phyloP scores from a whole-genome alignment of 2,113 vertebrate genomes.

The Geococcyx californianus region DNA sequence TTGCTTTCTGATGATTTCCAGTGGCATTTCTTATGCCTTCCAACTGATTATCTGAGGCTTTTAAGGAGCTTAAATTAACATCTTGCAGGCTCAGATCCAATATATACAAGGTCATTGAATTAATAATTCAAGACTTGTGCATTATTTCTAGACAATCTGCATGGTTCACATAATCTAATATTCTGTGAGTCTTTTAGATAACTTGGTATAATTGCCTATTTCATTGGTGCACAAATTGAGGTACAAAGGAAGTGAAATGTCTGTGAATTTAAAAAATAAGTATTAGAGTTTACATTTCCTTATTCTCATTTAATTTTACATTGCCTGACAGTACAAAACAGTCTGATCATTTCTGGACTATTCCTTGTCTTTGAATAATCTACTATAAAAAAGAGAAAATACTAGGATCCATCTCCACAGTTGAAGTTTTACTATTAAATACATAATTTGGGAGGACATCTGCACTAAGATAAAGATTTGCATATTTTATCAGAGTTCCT shows the following conservation, averaged over 20 bases:
- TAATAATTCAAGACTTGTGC: not conserved
- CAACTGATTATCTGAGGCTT: not conserved
- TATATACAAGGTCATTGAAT: not conserved
- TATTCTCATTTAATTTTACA: not conserved
- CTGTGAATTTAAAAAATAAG: not conserved
- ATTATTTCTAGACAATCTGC: not conserved
- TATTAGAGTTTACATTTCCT: not conserved
- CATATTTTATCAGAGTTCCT: not conserved
- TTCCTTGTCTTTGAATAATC: not conserved
- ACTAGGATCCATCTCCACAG: not conserved
- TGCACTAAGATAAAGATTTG: not conserved
- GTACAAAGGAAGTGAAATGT: not conserved
- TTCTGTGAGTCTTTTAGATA: not conserved
- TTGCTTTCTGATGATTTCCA: not conserved
- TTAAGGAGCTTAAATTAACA: not conserved
- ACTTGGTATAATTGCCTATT: not conserved
- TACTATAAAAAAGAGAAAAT: not conserved
- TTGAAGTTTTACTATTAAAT: not conserved
- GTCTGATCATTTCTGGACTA: not conserved
- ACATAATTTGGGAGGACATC: not conserved
- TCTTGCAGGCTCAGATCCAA: not conserved
- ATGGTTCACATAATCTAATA: not conserved
- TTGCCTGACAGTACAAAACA: not conserved
- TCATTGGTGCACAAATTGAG: not conserved
- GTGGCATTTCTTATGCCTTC: not conserved